Evolutionary conservation across 2,888 invertebrate genomes (phyloP).

Genomic region (Anthophora plumipes): DNA sequence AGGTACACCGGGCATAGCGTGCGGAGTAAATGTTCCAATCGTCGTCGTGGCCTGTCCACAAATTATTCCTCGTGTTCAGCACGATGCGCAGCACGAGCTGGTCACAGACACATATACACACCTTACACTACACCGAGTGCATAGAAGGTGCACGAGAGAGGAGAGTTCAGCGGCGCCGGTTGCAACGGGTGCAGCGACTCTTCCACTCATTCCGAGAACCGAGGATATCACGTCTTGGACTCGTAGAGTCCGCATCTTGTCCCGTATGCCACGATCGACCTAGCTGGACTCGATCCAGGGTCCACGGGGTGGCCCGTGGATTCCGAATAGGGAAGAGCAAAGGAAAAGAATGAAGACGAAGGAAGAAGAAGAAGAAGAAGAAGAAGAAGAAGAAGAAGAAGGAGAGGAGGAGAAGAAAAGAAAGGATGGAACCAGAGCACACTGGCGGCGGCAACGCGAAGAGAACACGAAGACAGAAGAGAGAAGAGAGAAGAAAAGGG

Average conservation of each 20-base stretch:
- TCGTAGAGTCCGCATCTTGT: constrained; percentile 71
- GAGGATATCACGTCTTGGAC: constrained; percentile 73
- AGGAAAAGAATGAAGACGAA: neutral
- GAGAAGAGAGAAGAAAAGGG: constrained; percentile 3
- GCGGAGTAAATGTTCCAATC: constrained; percentile 79
- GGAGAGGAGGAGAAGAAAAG: too few species aligned
- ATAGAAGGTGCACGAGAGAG: constrained; percentile 48
- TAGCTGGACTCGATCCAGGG: constrained; percentile 65
- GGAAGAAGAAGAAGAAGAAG: neutral
- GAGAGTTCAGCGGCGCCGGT: constrained; percentile 62
- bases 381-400: constrained; percentile 2
- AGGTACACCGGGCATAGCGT: constrained; percentile 71
- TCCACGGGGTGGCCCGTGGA: constrained; percentile 49
- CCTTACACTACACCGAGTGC: neutral
- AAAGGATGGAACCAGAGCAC: constrained; percentile 23
- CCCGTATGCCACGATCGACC: constrained; percentile 82
- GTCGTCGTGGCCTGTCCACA: constrained; percentile 81
- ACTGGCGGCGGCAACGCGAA: neutral
- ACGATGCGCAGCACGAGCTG: constrained; percentile 76
- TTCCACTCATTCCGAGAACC: constrained; percentile 76
- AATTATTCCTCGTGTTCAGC: constrained; percentile 82
- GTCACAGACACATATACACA: constrained; percentile 55
- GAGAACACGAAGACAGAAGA: constrained; percentile 16
- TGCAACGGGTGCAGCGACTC: constrained; percentile 64
- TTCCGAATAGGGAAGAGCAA: constrained; percentile 51